Evolutionary conservation across 92 coral and sea anemone species (phyloP), one percentile per base, ranked within the genome.

Genomic region (Chrysogorgia sp.): DNA sequence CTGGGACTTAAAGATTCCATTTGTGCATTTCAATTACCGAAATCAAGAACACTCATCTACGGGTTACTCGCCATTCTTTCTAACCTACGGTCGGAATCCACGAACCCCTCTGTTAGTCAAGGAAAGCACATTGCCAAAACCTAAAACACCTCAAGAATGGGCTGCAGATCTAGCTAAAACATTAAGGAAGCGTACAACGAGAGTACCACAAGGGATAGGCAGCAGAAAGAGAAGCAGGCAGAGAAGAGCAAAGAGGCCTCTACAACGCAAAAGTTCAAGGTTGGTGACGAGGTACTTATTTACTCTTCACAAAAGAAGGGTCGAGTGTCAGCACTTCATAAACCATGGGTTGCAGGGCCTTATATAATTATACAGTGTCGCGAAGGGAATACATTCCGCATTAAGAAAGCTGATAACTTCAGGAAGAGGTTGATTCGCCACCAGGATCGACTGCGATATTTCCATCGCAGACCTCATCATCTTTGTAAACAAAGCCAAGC

Each of bases 271-370:
- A 69, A 69, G 59, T 69, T 69, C 21, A 59, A 59, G 29, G 68
- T 56, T 12, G 56, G 56, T 25, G 67, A 61, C 30, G 67, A 61
- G 40, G 67, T 61, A 19, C 74, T 76, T 43, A 61, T 76, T 69
- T 76, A 61, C 55, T 59, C 72, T 28, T 70, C 82, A 34, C 74
- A 47, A 34, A 76, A 61, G 82, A 76, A 76, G 82, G 74, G 71
- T 52, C 82, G 63, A 40, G 71, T 22, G 47, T 58, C 26, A 63
- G 55, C 72, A 28, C 74, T 76, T 34, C 81, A 76, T 33, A 76
- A 76, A 60, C 52, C 71, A 12, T 76, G 82, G n/a, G n/a, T n/a
- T n/a, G 56, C 1, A 14, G 81, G 81, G 9, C 70, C 81, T 40
- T 76, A 56, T 43, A 57, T 76, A 10, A 48, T 59, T 33, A 77